Percentiles rank a stretch among this genome's conserved stretches.
Conservation (phyloP, 2,113 vertebrate species). For the Phylloscopus trochiloides region DNA sequence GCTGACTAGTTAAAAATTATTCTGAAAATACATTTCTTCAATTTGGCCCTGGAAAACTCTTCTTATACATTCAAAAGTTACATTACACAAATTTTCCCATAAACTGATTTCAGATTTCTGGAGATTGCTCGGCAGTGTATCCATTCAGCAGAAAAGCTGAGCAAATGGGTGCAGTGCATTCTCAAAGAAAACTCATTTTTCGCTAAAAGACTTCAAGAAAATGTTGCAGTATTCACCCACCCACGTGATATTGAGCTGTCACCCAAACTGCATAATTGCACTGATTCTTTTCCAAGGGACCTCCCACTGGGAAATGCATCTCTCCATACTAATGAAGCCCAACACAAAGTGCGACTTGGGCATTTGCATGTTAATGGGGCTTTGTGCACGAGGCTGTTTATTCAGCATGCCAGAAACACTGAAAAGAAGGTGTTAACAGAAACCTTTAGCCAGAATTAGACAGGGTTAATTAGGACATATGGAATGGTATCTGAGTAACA, state of each 20-base stretch:
- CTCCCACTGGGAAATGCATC: slow-evolving; percentile 8
- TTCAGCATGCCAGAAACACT: background rate
- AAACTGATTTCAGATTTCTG: background rate
- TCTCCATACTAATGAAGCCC: background rate
- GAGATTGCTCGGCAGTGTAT: background rate
- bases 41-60: background rate
- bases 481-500: slow-evolving; percentile 11
- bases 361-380: slow-evolving; percentile 43
- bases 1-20: background rate
- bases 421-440: slow-evolving; percentile 51
- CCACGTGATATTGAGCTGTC: background rate
- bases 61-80: background rate
- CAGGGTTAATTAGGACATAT: slow-evolving; percentile 38
- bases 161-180: background rate
- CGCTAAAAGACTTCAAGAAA: background rate
- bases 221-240: background rate
- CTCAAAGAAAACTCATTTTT: background rate
- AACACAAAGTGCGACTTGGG: background rate
- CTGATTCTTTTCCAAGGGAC: background rate
- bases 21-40: background rate
- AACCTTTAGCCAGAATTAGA: slow-evolving; percentile 24
- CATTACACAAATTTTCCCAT: background rate
- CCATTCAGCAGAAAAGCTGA: background rate
- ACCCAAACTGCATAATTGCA: background rate
- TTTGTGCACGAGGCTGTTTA: background rate